Evolutionary conservation across 2,888 invertebrate genomes (phyloP).

Genomic region (Limenitis arthemis): DNA sequence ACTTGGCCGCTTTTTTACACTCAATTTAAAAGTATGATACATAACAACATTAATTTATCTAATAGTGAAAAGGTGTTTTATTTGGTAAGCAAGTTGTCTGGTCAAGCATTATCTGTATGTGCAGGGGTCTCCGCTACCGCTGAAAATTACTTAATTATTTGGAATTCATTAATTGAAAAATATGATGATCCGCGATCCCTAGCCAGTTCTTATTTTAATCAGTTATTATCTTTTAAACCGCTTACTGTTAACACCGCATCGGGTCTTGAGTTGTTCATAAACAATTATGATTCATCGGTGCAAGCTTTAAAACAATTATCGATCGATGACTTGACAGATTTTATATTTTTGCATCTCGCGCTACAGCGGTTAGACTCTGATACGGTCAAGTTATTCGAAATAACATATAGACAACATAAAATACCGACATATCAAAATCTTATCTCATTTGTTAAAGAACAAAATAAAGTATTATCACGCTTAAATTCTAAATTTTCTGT

Average conservation of each 20-base stretch:
- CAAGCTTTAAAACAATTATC: slow-evolving; percentile 11
- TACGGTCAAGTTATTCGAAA: neutral
- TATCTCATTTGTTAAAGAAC: too few relatives aligned
- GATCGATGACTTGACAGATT: slow-evolving; percentile 8
- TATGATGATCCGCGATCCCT: slow-evolving; percentile 10
- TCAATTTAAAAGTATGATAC: slow-evolving; percentile 6
- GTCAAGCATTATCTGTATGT: slow-evolving; percentile 1
- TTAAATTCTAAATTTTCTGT: too few relatives aligned
- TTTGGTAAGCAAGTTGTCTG: slow-evolving; percentile 7
- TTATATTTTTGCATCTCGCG: slow-evolving; percentile 12
- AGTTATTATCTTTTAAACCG: slow-evolving; percentile 8
- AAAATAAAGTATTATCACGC: too few relatives aligned
- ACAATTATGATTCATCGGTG: slow-evolving; percentile 7
- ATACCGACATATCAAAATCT: too few relatives aligned
- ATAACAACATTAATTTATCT: slow-evolving; percentile 6
- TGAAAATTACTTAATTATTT: slow-evolving; percentile 8
- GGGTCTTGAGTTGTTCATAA: slow-evolving; percentile 9
- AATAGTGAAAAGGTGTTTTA: slow-evolving; percentile 11
- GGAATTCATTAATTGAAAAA: slow-evolving; percentile 5
- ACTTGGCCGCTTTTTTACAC: slow-evolving; percentile 9
- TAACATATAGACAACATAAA: too few relatives aligned
- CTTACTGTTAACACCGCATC: neutral
- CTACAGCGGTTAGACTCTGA: slow-evolving; percentile 8
- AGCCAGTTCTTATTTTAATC: slow-evolving; percentile 9
- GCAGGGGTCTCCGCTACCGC: slow-evolving; percentile 9